Evolutionary conservation across 2,113 vertebrate species (phyloP).

Genomic region (Rhinoderma darwinii): DNA sequence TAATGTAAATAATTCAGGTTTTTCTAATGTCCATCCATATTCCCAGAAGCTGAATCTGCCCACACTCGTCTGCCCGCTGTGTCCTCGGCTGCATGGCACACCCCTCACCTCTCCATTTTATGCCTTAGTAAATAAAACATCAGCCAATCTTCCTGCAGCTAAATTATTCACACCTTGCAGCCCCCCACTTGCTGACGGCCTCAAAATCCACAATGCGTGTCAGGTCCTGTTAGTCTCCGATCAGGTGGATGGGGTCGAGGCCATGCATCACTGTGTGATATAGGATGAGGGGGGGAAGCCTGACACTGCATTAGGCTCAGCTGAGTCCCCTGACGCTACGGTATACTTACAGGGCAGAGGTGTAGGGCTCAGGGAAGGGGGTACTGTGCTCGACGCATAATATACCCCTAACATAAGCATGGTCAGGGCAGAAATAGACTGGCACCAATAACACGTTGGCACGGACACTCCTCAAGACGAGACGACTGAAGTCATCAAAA

Average conservation of each 20-base stretch:
- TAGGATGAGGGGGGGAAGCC: neutral
- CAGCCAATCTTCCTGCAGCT: constrained; percentile 52
- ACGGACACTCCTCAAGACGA: neutral
- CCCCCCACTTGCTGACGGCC: constrained; percentile 50
- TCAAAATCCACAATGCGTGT: constrained; percentile 36
- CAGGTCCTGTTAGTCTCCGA: constrained; percentile 28
- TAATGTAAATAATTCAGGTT: constrained; percentile 9
- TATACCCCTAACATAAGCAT: too few relatives aligned
- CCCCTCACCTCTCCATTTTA: constrained; percentile 32
- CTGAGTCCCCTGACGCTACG: neutral
- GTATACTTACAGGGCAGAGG: neutral
- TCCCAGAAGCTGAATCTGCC: neutral
- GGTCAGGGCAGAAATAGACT: neutral
- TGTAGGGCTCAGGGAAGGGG: neutral
- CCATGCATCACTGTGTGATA: neutral
- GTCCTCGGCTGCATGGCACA: neutral
- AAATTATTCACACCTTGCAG: constrained; percentile 55
- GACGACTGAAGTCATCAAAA: neutral
- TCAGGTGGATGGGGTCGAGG: neutral
- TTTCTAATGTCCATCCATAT: neutral
- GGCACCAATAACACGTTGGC: neutral
- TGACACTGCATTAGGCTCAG: neutral
- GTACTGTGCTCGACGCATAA: neutral
- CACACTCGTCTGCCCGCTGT: neutral
- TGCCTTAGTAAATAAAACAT: constrained; percentile 53